Percentiles rank a stretch among this genome's conserved stretches.
Conservation (phyloP, 35 echinoderm and acorn worm species). For the Anneissia japonica region DNA sequence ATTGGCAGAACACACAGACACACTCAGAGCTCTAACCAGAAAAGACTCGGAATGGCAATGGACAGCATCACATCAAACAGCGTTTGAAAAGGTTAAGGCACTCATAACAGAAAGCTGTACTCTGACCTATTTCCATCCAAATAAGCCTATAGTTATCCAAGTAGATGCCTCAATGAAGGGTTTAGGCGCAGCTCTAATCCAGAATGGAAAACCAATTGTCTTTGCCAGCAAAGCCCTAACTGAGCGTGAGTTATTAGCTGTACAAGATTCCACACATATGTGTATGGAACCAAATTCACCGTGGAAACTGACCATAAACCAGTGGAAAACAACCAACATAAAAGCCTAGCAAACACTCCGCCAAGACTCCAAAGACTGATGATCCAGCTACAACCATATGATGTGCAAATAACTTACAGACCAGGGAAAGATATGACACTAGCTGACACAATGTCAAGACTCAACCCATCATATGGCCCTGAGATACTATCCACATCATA, state of each 20-base stretch:
- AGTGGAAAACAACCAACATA: conserved; percentile 45
- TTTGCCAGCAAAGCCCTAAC: conserved; percentile 47
- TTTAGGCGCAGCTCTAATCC: conserved; percentile 33
- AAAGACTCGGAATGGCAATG: conserved; percentile 31
- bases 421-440: background rate
- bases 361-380: conserved; percentile 45
- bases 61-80: conserved; percentile 2
- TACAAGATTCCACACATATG: conserved; percentile 59
- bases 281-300: conserved; percentile 35
- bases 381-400: background rate
- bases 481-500: background rate
- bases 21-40: background rate
- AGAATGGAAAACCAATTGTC: conserved; percentile 24
- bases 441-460: background rate
- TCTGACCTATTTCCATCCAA: conserved; percentile 22
- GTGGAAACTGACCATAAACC: conserved; percentile 60
- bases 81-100: conserved; percentile 23
- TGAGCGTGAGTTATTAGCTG: conserved; percentile 46
- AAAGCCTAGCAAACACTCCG: conserved; percentile 47
- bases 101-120: conserved; percentile 35
- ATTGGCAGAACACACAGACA: background rate
- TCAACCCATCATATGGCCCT: background rate
- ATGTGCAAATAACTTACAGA: background rate
- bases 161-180: conserved; percentile 45
- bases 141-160: conserved; percentile 11